Conservation (phyloP, 2,888 invertebrate species). For the Conchocele bisecta region DNA sequence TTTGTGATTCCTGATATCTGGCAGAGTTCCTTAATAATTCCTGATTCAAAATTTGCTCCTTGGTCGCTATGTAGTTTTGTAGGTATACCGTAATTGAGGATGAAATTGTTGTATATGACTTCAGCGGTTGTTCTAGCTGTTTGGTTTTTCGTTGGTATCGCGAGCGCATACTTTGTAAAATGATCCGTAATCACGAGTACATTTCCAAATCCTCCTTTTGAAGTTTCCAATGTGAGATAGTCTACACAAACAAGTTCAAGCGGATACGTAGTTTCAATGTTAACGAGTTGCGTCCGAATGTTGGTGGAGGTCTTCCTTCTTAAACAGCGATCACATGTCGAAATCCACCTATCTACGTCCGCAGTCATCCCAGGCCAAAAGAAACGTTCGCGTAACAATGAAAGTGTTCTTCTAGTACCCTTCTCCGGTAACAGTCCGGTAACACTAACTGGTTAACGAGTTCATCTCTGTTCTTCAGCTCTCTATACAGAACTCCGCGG, state of each 20-base stretch:
- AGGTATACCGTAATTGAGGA: slow-evolving; percentile 31
- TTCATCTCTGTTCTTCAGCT: too few relatives aligned
- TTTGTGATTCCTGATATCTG: slow-evolving; percentile 18
- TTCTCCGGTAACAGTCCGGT: too few relatives aligned
- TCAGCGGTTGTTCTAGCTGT: slow-evolving; percentile 11
- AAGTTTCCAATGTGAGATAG: not conserved
- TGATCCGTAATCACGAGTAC: slow-evolving; percentile 16
- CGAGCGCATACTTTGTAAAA: slow-evolving; percentile 18
- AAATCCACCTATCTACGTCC: slow-evolving; percentile 2
- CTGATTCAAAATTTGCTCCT: slow-evolving; percentile 38
- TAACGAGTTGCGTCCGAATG: not conserved
- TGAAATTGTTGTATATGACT: slow-evolving; percentile 19
- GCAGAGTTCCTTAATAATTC: slow-evolving; percentile 37
- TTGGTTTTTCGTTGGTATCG: slow-evolving; percentile 21
- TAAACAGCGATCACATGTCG: slow-evolving; percentile 7
- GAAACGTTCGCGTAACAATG: not conserved
- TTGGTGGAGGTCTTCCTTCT: not conserved
- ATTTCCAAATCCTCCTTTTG: too few relatives aligned
- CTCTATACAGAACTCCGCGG: too few relatives aligned
- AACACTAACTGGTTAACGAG: too few relatives aligned
- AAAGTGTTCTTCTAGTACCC: too few relatives aligned
- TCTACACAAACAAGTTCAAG: not conserved
- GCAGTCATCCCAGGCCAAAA: slow-evolving; percentile 19
- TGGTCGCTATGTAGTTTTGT: slow-evolving; percentile 35
- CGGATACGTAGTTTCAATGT: not conserved